A percentile compares a stretch with the other conserved stretches of the same genome.
Evolutionary conservation across 2,113 vertebrate species (phyloP).

Genomic region (Scophthalmus maximus): DNA sequence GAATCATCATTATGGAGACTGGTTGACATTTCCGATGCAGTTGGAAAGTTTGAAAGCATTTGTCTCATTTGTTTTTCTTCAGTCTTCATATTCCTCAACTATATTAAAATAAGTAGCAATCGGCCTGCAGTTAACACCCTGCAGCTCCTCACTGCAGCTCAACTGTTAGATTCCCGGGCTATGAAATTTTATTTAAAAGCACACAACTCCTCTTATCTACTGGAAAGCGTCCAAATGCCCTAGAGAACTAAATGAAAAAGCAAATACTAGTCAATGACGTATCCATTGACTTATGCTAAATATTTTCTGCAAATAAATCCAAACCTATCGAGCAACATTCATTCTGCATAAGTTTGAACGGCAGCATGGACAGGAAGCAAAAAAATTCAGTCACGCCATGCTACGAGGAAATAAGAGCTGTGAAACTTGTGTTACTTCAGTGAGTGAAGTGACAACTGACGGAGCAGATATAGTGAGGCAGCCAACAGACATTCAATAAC

Average conservation of each 20-base stretch:
- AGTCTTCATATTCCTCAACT: neutral
- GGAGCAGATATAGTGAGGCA: constrained; percentile 63
- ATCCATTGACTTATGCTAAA: neutral
- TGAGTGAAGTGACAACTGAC: constrained; percentile 71
- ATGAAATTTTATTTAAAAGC: constrained; percentile 10
- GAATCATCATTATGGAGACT: neutral
- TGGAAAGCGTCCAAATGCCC: neutral
- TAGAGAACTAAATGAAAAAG: neutral
- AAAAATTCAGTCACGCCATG: constrained; percentile 20
- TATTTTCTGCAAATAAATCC: neutral
- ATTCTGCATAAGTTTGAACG: neutral
- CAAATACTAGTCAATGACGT: neutral
- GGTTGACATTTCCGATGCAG: neutral
- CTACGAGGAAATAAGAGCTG: constrained; percentile 65
- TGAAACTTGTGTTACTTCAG: constrained; percentile 66
- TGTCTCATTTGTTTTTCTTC: too few species aligned
- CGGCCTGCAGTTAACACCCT: neutral
- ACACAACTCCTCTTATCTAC: neutral
- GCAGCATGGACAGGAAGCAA: constrained; percentile 14
- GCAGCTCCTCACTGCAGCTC: constrained; percentile 9
- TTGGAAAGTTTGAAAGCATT: neutral
- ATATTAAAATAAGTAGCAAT: too few species aligned
- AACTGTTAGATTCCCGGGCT: neutral
- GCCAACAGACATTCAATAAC: constrained; percentile 70
- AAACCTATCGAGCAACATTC: neutral